Conservation (phyloP, 92 coral and sea anemone species). For the Parazoanthus darwini region DNA sequence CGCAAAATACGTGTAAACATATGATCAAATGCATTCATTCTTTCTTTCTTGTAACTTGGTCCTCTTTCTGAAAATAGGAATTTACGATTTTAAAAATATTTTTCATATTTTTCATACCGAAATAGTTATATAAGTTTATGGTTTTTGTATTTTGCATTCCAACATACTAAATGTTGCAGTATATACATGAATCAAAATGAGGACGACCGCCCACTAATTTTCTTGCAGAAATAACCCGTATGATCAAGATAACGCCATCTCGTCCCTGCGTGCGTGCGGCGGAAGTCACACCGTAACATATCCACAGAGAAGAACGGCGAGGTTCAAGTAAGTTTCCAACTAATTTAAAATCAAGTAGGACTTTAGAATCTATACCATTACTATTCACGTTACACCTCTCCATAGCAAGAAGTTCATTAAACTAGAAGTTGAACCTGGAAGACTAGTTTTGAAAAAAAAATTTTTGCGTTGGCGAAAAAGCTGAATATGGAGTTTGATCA, state of each 20-base stretch:
- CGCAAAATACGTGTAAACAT: no score
- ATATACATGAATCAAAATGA: neutral
- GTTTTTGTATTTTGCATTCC: neutral
- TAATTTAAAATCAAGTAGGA: neutral
- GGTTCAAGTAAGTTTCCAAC: constrained; percentile 66
- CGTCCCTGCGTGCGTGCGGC: constrained; percentile 89
- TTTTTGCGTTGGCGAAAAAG: no score
- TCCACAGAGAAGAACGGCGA: constrained; percentile 79
- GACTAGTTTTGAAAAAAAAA: no score
- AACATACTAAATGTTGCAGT: neutral
- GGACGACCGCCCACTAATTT: neutral
- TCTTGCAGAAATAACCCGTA: constrained; percentile 55
- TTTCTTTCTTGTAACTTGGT: neutral
- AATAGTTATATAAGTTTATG: no score
- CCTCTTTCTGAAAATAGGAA: no score
- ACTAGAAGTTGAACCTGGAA: neutral
- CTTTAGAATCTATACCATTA: neutral
- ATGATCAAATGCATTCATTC: neutral
- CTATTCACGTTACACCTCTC: neutral
- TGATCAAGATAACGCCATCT: constrained; percentile 75
- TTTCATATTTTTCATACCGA: no score
- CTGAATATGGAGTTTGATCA: no score
- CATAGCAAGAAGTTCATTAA: neutral
- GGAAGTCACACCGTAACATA: constrained; percentile 94
- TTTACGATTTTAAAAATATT: no score